Conservation (phyloP, 2,797 vertebrate genomes). For the Coracias cyanogaster region DNA sequence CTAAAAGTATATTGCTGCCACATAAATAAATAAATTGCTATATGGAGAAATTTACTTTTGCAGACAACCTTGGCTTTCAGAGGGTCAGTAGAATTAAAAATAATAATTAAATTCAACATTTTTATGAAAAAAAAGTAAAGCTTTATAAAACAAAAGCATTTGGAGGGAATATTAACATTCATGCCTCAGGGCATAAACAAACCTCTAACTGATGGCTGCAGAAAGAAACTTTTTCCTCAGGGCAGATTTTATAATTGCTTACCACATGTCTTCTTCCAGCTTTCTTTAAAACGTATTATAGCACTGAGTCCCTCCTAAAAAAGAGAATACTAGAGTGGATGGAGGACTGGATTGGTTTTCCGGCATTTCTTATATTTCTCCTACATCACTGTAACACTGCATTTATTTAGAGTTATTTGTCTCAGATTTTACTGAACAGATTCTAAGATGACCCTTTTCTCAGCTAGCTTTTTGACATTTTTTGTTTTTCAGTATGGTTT, state of each 20-base stretch:
- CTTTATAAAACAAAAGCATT: neutral
- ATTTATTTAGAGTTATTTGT: neutral
- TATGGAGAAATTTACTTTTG: neutral
- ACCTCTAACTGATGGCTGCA: neutral
- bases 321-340: neutral
- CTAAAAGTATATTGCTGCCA: neutral
- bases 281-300: slow-evolving; percentile 6
- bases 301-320: slow-evolving; percentile 13
- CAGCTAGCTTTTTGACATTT: neutral
- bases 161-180: neutral
- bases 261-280: neutral
- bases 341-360: neutral
- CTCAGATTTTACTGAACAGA: neutral
- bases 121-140: neutral
- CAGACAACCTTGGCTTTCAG: neutral
- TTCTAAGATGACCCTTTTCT: neutral
- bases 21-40: neutral
- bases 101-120: neutral
- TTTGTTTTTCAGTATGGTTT: neutral
- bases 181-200: slow-evolving; percentile 36
- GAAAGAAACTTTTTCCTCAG: slow-evolving; percentile 22
- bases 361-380: neutral
- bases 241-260: slow-evolving; percentile 39
- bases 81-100: neutral
- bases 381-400: neutral